Percentiles rank a stretch among this genome's conserved stretches.
Evolutionary conservation across 2,113 vertebrate genomes (phyloP).

Genomic region (Neofelis nebulosa): DNA sequence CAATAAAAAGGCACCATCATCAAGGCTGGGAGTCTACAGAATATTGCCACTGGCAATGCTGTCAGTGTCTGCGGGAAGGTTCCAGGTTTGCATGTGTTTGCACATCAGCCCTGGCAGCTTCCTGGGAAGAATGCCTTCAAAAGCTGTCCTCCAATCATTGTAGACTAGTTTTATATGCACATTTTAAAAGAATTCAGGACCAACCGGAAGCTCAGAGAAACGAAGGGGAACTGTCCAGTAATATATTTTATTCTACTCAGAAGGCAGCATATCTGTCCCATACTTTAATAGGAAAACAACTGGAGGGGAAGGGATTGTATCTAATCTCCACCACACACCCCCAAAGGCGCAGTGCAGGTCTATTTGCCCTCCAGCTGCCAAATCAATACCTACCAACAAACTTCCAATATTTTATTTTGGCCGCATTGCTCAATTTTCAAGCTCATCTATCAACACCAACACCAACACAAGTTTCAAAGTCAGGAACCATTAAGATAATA

Average conservation of each 20-base stretch:
- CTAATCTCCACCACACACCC: neutral
- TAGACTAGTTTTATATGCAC: constrained; percentile 24
- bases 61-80: neutral
- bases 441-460: constrained; percentile 19
- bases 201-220: constrained; percentile 36
- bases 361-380: constrained; percentile 29
- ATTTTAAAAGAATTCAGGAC: constrained; percentile 6
- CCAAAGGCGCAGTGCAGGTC: neutral
- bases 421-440: neutral
- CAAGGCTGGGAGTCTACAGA: neutral
- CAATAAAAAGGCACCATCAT: neutral
- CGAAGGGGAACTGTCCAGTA: constrained; percentile 33
- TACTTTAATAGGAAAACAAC: constrained; percentile 31
- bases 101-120: constrained; percentile 29
- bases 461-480: neutral
- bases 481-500: neutral
- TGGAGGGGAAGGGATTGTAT: neutral
- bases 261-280: constrained; percentile 12
- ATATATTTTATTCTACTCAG: constrained; percentile 12
- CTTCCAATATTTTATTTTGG: constrained; percentile 53
- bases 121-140: constrained; percentile 29
- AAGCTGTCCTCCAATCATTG: neutral
- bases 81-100: constrained; percentile 46
- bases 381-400: neutral
- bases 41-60: neutral